Evolutionary conservation across 2,113 vertebrate genomes (phyloP).

Genomic region (Mesitornis unicolor): DNA sequence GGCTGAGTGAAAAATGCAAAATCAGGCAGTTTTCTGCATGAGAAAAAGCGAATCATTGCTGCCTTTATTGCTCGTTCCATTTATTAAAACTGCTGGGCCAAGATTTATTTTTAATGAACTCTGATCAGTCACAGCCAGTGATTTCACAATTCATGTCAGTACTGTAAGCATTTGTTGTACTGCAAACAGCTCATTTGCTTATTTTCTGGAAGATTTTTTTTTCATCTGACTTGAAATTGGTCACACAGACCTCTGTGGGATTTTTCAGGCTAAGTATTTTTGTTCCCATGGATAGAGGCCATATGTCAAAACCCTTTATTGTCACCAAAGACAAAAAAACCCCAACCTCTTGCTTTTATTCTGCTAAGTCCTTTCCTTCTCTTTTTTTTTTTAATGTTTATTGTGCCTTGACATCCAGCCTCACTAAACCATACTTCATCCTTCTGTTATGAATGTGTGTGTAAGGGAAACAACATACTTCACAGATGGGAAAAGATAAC

Average conservation of each 20-base stretch:
- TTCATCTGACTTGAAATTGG: not conserved
- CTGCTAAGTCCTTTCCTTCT: not conserved
- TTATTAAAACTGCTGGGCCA: constrained; percentile 39
- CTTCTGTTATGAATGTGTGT: not conserved
- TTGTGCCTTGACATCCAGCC: constrained; percentile 1
- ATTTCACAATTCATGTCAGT: constrained; percentile 50
- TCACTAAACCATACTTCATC: not conserved
- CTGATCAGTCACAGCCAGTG: constrained; percentile 40
- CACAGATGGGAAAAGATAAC: not conserved
- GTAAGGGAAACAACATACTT: not conserved
- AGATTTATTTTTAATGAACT: constrained; percentile 64
- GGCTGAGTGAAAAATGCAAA: constrained; percentile 24
- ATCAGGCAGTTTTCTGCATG: not conserved
- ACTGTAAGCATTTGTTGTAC: constrained; percentile 11
- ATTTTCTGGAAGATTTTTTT: constrained; percentile 19
- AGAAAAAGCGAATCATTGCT: constrained; percentile 8
- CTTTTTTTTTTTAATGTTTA: not conserved
- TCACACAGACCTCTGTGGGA: not conserved
- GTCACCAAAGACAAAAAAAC: not conserved
- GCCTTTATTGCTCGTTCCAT: constrained; percentile 22
- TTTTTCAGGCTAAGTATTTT: constrained; percentile 36
- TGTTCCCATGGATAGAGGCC: constrained; percentile 37
- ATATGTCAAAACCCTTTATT: constrained; percentile 18
- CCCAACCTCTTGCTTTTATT: not conserved
- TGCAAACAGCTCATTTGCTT: constrained; percentile 45